phyloP scores from a whole-genome alignment of 2,797 vertebrate species.

The Apodemus agrarius region DNA sequence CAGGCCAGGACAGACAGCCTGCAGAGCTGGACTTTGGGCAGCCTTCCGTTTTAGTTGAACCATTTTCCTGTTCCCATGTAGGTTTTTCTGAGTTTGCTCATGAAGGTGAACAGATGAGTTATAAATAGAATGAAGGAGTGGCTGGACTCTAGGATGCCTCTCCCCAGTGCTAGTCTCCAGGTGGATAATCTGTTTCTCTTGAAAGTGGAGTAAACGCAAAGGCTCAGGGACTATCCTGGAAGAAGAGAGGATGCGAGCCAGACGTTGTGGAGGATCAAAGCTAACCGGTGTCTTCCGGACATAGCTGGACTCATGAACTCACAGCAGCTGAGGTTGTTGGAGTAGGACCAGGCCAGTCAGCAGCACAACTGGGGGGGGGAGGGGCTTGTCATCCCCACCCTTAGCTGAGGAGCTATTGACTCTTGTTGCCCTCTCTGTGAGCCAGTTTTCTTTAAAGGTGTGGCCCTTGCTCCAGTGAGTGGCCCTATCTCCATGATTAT shows the following conservation, averaged over 20 bases:
- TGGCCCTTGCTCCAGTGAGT: not conserved
- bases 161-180: rapidly evolving
- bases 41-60: not conserved
- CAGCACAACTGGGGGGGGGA: not conserved
- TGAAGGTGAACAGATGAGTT: not conserved
- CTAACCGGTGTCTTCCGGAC: not conserved
- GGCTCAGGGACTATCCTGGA: not conserved
- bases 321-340: not conserved
- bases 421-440: not conserved
- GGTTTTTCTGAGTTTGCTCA: not conserved
- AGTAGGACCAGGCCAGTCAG: not conserved
- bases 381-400: not conserved
- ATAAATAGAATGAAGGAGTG: not conserved
- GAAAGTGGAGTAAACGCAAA: not conserved
- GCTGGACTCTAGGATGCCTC: not conserved
- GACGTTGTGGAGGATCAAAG: not conserved
- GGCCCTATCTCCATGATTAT: not conserved
- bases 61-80: not conserved
- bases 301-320: not conserved
- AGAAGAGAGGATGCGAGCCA: not conserved
- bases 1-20: not conserved
- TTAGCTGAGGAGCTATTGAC: not conserved
- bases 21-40: no score
- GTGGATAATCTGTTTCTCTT: not conserved
- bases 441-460: not conserved